Evolutionary conservation across 2,113 vertebrate species (phyloP).

Genomic region (Orientallactaga bullata): DNA sequence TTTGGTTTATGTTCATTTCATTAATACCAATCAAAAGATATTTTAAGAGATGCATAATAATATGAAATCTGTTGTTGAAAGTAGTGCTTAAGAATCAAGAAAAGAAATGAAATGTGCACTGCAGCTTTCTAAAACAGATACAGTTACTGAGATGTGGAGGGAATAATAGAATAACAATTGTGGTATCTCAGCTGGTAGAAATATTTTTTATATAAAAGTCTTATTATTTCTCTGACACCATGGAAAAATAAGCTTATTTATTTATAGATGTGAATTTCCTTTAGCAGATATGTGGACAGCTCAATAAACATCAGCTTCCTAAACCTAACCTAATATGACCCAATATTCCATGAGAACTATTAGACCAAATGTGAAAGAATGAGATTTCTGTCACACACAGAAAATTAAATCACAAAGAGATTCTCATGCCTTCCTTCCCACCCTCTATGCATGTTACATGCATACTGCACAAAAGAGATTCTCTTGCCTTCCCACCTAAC

Average conservation of each 20-base stretch:
- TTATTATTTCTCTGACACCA: slow-evolving; percentile 83
- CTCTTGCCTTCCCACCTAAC: no score
- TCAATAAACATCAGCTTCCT: slow-evolving; percentile 83
- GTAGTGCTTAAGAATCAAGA: slow-evolving; percentile 16
- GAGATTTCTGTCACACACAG: slow-evolving; percentile 49
- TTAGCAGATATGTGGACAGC: slow-evolving; percentile 77
- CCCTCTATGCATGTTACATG: slow-evolving; percentile 26
- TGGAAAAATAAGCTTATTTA: slow-evolving; percentile 77
- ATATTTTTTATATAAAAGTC: slow-evolving; percentile 81
- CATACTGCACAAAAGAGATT: not conserved
- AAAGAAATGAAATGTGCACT: slow-evolving; percentile 54
- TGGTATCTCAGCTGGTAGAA: slow-evolving; percentile 82
- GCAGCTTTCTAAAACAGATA: slow-evolving; percentile 67
- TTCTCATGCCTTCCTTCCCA: slow-evolving; percentile 9
- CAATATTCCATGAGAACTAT: slow-evolving; percentile 77
- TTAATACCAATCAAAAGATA: slow-evolving; percentile 34
- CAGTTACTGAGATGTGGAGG: slow-evolving; percentile 51
- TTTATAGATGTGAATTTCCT: slow-evolving; percentile 81
- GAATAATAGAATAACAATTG: slow-evolving; percentile 71
- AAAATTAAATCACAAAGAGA: slow-evolving; percentile 54
- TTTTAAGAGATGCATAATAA: slow-evolving; percentile 21
- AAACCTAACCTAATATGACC: slow-evolving; percentile 80
- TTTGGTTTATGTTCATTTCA: slow-evolving; percentile 20
- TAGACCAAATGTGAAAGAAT: not conserved
- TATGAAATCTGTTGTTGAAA: not conserved